Conservation (phyloP, 2,113 vertebrate genomes). For the Shinisaurus crocodilurus region DNA sequence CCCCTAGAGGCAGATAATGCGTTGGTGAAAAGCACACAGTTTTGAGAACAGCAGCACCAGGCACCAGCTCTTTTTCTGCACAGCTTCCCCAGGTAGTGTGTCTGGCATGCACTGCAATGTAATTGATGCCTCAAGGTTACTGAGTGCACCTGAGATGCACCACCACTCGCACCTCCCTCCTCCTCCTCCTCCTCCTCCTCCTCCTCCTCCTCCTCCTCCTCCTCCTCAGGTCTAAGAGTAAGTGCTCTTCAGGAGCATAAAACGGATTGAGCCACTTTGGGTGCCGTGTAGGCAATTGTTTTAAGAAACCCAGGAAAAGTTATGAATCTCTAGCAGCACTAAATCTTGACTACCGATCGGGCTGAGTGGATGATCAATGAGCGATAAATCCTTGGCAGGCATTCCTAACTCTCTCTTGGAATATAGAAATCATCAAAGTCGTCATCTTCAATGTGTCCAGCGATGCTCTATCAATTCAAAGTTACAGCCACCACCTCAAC, state of each 20-base stretch:
- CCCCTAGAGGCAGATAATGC: not conserved
- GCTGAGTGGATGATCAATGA: conserved; percentile 15
- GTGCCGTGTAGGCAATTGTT: not conserved
- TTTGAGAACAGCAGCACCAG: not conserved
- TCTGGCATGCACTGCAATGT: not conserved
- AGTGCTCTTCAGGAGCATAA: not conserved
- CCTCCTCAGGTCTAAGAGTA: not conserved
- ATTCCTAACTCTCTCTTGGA: conserved; percentile 20
- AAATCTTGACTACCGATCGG: conserved; percentile 24
- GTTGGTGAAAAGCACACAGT: not conserved
- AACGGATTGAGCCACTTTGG: not conserved
- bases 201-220: not conserved
- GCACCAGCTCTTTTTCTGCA: not conserved
- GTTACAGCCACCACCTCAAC: not conserved
- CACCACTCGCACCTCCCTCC: too few relatives aligned
- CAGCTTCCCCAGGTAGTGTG: not conserved
- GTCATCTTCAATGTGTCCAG: conserved; percentile 35
- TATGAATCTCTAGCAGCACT: conserved; percentile 3
- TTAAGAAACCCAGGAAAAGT: conserved; percentile 25
- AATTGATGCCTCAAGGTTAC: not conserved
- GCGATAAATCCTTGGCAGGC: conserved; percentile 12
- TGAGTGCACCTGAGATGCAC: not conserved
- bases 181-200: not conserved
- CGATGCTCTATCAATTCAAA: conserved; percentile 19
- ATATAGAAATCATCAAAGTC: conserved; percentile 23